phyloP scores from a whole-genome alignment of 2,797 vertebrate species.

The Eidolon dupreanum region DNA sequence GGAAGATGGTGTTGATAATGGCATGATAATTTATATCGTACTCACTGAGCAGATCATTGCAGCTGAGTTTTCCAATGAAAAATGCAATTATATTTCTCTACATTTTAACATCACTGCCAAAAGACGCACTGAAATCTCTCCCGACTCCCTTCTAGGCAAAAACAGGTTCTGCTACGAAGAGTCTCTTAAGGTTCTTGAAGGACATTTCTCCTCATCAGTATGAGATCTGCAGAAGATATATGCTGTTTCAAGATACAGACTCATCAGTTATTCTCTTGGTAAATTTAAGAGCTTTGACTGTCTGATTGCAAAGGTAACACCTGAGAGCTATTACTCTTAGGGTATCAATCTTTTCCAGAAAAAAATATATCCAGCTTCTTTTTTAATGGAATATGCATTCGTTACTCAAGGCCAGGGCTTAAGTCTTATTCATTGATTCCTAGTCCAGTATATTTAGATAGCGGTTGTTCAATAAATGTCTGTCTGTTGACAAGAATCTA shows the following conservation, averaged over 20 bases:
- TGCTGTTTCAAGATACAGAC: neutral
- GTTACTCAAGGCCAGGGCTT: neutral
- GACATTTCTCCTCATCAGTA: conserved; percentile 29
- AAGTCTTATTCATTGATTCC: neutral
- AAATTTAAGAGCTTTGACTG: conserved; percentile 49
- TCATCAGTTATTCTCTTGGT: conserved; percentile 19
- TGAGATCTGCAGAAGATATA: neutral
- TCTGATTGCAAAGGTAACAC: conserved; percentile 49
- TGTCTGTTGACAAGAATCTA: neutral
- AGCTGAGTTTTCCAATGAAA: conserved; percentile 57
- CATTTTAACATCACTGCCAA: conserved; percentile 36
- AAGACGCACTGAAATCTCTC: conserved; percentile 40
- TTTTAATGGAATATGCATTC: neutral
- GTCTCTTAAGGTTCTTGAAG: conserved; percentile 47
- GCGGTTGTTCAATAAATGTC: neutral
- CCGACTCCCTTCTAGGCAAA: conserved; percentile 36
- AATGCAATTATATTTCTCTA: conserved; percentile 53
- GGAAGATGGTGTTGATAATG: conserved; percentile 66
- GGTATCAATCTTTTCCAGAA: neutral
- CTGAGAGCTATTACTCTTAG: conserved; percentile 12
- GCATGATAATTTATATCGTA: conserved; percentile 65
- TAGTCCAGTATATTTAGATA: neutral
- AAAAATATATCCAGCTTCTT: neutral
- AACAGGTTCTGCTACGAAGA: conserved; percentile 14
- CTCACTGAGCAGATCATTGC: conserved; percentile 52